Evolutionary conservation across 2,113 vertebrate genomes (phyloP).

Genomic region (Talpa occidentalis): DNA sequence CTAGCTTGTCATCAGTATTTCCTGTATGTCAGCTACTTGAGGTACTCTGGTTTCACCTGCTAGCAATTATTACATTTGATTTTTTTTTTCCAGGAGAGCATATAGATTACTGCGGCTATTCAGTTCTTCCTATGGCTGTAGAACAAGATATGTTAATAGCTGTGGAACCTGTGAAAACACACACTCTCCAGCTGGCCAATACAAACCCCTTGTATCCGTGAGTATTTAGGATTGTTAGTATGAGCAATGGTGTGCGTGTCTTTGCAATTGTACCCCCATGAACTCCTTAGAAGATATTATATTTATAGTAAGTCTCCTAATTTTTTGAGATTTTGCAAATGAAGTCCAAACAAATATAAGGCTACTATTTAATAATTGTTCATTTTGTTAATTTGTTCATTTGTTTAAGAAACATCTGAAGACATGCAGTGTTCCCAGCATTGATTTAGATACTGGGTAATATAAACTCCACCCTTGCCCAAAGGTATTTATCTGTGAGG

Average conservation of each 20-base stretch:
- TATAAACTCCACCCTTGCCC: not conserved
- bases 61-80: not conserved
- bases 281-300: slow-evolving; percentile 23
- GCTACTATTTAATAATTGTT: slow-evolving; percentile 15
- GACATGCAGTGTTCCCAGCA: not conserved
- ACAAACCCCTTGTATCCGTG: slow-evolving; percentile 92
- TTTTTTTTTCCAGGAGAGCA: slow-evolving; percentile 92
- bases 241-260: not conserved
- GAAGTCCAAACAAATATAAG: not conserved
- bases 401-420: slow-evolving; percentile 9
- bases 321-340: slow-evolving; percentile 20
- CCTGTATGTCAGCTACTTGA: not conserved
- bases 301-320: not conserved
- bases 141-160: slow-evolving; percentile 96
- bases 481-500: not conserved
- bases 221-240: slow-evolving; percentile 77
- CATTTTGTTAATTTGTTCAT: not conserved
- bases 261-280: not conserved
- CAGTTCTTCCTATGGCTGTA: slow-evolving; percentile 98
- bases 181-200: slow-evolving; percentile 91
- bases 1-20: not conserved
- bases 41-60: not conserved
- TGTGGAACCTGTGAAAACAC: slow-evolving; percentile 89
- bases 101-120: slow-evolving; percentile 98
- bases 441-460: not conserved